Base-by-base conservation (phyloP, 2,797 vertebrate species). In the Chiroxiphia lanceolata region DNA sequence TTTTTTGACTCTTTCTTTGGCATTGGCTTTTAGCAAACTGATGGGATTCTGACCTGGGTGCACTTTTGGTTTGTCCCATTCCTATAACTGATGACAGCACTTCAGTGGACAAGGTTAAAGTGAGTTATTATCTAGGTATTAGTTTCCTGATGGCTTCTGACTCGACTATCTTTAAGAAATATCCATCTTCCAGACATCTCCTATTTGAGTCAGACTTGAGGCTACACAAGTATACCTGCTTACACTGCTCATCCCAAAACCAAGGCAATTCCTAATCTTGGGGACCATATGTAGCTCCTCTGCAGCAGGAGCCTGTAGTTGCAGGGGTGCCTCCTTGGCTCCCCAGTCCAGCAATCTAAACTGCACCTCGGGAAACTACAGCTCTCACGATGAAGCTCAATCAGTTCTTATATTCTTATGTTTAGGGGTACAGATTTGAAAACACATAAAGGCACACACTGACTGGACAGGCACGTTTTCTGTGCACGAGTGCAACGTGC, bases 401-500 rank as follows among this genome's bases (percentile, higher is more conserved):
- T 31, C 42, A 61, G 16, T 25, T n/a, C 33, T 50, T 38, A 2
- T 1, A 13, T n/a, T 44, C 11, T 80, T 19, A 51, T 1, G 0
- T 69, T 45, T 44, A 60, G 50, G n/a, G n/a, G 18, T 51, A 90
- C 9, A 14, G 45, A 38, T 34, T 21, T 2, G 36, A 56, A 80
- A 85, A 10, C 54, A 44, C 34, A 23, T 0, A 15, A 23, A 93
- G 38, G 60, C 45, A 54, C 50, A 12, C 8, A 47, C 9, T 44
- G 34, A 11, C 23, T 5, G 44, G 44, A 44, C 64, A 74, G 64
- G 60, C 68, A 80, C 1, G 3, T 87, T 64, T 85, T 76, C 42
- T 79, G 61, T 29, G 71, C 56, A 27, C 40, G 33, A 83, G 31
- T 6, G 16, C 82, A 59, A 87, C 0, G 3, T n/a, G 47, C 3